phyloP scores from a whole-genome alignment of 1,140 invertebrate species.

The Frieseomelitta varia region DNA sequence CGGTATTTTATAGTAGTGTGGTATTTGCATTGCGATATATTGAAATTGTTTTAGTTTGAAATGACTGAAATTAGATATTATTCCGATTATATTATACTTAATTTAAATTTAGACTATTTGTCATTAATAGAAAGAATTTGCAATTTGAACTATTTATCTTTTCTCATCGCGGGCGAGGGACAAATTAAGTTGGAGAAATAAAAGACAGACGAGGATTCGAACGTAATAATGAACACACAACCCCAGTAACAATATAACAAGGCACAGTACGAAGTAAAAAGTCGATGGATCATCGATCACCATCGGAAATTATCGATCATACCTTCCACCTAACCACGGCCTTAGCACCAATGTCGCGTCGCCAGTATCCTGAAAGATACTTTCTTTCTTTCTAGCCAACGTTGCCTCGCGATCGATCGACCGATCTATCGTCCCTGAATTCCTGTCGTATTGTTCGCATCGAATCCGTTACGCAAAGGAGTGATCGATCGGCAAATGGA shows the following conservation, averaged over 20 bases:
- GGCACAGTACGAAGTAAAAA: not conserved
- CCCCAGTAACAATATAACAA: not conserved
- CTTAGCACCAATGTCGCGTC: not conserved
- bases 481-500: constrained; percentile 59
- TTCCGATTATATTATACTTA: no score
- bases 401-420: not conserved
- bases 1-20: no score
- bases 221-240: not conserved
- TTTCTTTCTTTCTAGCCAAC: not conserved
- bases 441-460: constrained; percentile 19
- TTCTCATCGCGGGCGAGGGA: no score
- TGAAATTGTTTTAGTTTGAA: no score
- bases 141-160: no score
- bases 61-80: no score
- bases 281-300: not conserved
- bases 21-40: no score
- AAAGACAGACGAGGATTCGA: not conserved
- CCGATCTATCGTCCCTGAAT: constrained; percentile 4
- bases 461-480: constrained; percentile 52
- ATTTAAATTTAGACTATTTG: no score
- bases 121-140: no score
- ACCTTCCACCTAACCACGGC: not conserved
- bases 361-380: not conserved
- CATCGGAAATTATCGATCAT: not conserved
- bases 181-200: no score